Conservation (phyloP, 1,140 invertebrate genomes). For the Archivesica marissinica region DNA sequence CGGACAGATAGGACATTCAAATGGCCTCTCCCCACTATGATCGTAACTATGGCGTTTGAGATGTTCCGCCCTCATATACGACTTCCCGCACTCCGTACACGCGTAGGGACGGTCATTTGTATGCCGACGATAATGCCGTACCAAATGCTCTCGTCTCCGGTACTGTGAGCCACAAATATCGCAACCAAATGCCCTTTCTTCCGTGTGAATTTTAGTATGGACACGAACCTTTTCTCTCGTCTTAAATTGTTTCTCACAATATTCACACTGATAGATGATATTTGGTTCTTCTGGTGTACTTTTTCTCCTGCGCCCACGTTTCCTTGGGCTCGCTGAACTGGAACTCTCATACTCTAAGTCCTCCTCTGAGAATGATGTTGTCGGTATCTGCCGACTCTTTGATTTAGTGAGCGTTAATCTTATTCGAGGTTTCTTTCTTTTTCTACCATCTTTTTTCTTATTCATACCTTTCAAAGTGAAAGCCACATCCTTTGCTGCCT, state of each 20-base stretch:
- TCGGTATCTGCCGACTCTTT: background rate
- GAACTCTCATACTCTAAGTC: slow-evolving; percentile 44
- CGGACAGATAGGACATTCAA: slow-evolving; percentile 58
- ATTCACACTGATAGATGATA: slow-evolving; percentile 59
- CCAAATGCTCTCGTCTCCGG: slow-evolving; percentile 89
- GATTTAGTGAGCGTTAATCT: slow-evolving; percentile 50
- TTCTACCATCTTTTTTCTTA: slow-evolving; percentile 43
- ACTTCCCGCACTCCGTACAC: slow-evolving; percentile 91
- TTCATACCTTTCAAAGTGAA: slow-evolving; percentile 55
- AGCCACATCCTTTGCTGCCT: slow-evolving; percentile 57
- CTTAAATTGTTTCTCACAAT: slow-evolving; percentile 62
- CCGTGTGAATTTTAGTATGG: slow-evolving; percentile 62
- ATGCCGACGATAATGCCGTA: slow-evolving; percentile 97
- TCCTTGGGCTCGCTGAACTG: slow-evolving; percentile 5
- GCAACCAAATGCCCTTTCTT: slow-evolving; percentile 52
- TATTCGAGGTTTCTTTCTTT: slow-evolving; percentile 50
- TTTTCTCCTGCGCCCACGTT: slow-evolving; percentile 50
- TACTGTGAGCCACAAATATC: slow-evolving; percentile 54
- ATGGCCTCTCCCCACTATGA: slow-evolving; percentile 59
- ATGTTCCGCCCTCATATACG: slow-evolving; percentile 62
- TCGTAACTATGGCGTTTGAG: slow-evolving; percentile 58
- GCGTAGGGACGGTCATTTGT: slow-evolving; percentile 99
- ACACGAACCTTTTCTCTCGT: slow-evolving; percentile 44
- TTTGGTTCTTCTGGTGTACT: slow-evolving; percentile 1
- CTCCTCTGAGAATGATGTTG: background rate